These are phyloP conservation scores for Graphium colonna DNA, from an alignment of 2,888 invertebrate species.

Conservation along the genomic window DNA sequence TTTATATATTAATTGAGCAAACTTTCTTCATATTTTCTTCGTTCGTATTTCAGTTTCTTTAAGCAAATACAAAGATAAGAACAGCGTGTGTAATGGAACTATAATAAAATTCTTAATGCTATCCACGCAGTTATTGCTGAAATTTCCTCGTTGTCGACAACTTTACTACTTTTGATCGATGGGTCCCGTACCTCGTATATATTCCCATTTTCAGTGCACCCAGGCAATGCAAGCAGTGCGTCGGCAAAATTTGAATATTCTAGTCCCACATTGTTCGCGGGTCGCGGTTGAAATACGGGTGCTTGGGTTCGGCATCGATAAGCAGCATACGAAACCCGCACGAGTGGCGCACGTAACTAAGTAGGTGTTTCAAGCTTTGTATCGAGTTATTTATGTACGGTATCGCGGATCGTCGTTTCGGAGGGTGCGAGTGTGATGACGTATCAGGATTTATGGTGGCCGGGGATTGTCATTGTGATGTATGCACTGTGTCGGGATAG, in stretches of 20 bases:
- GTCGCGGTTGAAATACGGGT: conserved; percentile 6
- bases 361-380: conserved; percentile 56
- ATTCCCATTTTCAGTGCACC: too few relatives aligned
- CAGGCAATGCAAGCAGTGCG: too few relatives aligned
- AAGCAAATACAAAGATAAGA: too few relatives aligned
- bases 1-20: too few relatives aligned
- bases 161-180: too few relatives aligned
- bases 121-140: too few relatives aligned
- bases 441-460: conserved; percentile 65
- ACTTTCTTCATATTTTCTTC: too few relatives aligned
- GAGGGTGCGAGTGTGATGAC: conserved; percentile 53
- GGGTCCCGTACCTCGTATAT: too few relatives aligned
- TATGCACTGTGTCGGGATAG: conserved; percentile 47
- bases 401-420: conserved; percentile 50
- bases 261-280: not conserved
- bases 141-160: too few relatives aligned
- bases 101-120: too few relatives aligned
- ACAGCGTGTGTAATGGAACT: too few relatives aligned
- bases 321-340: conserved; percentile 9
- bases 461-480: conserved; percentile 42
- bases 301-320: conserved; percentile 5
- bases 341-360: conserved; percentile 43
- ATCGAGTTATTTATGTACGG: conserved; percentile 62
- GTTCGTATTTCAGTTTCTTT: too few relatives aligned
- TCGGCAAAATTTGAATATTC: conserved; percentile 1